phyloP scores from a whole-genome alignment of 2,888 invertebrate genomes.

The Ormyrus thymus region DNA sequence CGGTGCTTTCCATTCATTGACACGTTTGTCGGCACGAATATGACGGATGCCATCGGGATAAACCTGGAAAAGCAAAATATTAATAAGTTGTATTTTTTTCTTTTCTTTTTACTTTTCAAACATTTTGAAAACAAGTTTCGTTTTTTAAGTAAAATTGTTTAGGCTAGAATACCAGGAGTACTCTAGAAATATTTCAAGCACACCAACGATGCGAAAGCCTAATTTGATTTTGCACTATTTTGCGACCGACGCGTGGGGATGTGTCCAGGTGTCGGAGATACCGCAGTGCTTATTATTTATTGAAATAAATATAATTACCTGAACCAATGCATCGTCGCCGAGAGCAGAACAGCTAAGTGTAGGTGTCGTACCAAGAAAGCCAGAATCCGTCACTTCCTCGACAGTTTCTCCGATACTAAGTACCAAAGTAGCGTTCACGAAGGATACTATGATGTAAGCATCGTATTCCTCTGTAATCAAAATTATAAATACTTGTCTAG shows the following conservation, averaged over 20 bases:
- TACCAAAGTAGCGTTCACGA: conserved; percentile 98
- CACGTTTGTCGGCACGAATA: conserved; percentile 97
- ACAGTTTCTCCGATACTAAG: conserved; percentile 99
- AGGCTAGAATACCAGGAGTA: conserved; percentile 68
- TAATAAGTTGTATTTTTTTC: background rate
- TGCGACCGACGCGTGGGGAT: conserved; percentile 71
- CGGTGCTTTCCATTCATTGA: conserved; percentile 99
- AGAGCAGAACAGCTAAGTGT: conserved; percentile 98
- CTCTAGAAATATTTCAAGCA: conserved; percentile 61
- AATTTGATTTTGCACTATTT: conserved; percentile 68
- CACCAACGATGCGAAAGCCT: conserved; percentile 72
- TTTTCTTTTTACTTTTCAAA: conserved; percentile 6
- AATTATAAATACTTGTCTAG: conserved; percentile 71
- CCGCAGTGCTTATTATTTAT: conserved; percentile 66
- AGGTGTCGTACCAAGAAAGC: conserved; percentile 98
- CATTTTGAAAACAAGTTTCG: conserved; percentile 11
- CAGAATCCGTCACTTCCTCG: conserved; percentile 99
- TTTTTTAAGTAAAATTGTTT: conserved; percentile 60
- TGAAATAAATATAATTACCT: conserved; percentile 77
- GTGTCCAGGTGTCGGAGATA: conserved; percentile 73
- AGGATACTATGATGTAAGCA: conserved; percentile 99
- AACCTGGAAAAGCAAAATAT: conserved; percentile 77
- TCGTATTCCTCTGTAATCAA: conserved; percentile 96
- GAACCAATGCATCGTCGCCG: conserved; percentile 97
- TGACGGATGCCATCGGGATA: conserved; percentile 99